Conservation (phyloP, 2,113 vertebrate species). For the Plestiodon gilberti region DNA sequence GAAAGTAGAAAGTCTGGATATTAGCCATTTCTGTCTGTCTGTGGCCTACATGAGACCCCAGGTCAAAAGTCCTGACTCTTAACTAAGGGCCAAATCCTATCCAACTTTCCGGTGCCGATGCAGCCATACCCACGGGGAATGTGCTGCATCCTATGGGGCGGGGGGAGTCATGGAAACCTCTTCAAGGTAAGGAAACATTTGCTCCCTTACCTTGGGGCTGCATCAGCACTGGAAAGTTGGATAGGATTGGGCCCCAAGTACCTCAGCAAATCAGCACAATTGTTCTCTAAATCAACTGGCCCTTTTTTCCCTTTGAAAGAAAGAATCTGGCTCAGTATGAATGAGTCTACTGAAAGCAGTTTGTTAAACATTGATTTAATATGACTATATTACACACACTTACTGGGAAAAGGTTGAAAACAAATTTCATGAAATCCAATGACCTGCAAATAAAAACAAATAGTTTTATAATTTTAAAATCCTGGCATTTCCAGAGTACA, state of each 20-base stretch:
- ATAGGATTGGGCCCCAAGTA: too few relatives aligned
- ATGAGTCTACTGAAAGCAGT: constrained; percentile 8
- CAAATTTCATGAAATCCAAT: constrained; percentile 85
- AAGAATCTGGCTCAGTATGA: neutral
- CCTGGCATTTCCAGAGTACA: neutral
- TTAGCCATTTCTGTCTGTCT: neutral
- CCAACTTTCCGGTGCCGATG: too few relatives aligned
- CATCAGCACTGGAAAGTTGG: too few relatives aligned
- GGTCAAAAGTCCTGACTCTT: neutral
- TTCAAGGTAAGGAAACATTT: too few relatives aligned
- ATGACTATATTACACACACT: constrained; percentile 69
- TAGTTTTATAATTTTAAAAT: constrained; percentile 20
- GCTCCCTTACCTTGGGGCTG: too few relatives aligned
- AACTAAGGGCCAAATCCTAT: too few relatives aligned
- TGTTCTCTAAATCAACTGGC: neutral
- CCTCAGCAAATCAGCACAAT: neutral
- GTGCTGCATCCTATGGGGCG: too few relatives aligned
- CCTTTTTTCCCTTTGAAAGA: neutral
- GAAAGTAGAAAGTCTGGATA: neutral
- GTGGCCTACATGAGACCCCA: neutral
- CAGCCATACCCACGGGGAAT: too few relatives aligned
- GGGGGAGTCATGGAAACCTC: too few relatives aligned
- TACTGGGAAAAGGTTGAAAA: constrained; percentile 89
- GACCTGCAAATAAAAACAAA: constrained; percentile 80
- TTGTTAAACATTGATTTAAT: neutral